Evolutionary conservation across 2,888 invertebrate species (phyloP), one percentile per base, ranked within the genome.

Genomic region (Euproctis similis): DNA sequence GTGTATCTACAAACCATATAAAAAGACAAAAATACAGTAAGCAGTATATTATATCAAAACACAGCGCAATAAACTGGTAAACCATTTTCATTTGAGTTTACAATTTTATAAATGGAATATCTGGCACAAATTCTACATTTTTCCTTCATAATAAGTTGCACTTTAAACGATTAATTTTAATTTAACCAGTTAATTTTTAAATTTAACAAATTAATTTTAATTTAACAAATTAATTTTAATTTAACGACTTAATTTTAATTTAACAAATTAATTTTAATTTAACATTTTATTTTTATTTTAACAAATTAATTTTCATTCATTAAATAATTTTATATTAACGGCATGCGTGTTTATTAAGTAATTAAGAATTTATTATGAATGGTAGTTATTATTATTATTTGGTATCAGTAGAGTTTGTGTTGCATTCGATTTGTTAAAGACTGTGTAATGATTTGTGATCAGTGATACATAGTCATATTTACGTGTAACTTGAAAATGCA

Each of bases 341-440:
- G n/a, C n/a, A n/a, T n/a, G 17, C 9, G 11, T 17, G 11, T 8
- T 7, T 31, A 12, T 18, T n/a, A n/a, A 18, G 8, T 26, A 6
- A 18, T 24, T 30, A 1, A 12, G n/a, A 12, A 13, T 4, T 12
- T 7, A 12, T 19, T 21, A 18, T 8, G 29, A 33, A 29, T 33
- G 28, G 26, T 29, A 26, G 23, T 20, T 16, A 20, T 8, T 20
- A n/a, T n/a, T n/a, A 22, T 31, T 16, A 21, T 5, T 3, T 36
- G 27, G 31, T 30, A 4, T 14, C 38, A 16, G 49, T 47, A 45
- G 46, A 48, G 31, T 45, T 49, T 42, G 34, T 46, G 46, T 48
- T 47, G 30, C 23, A 40, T 36, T 34, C 8, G 10, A 18, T 28
- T 42, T 32, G 14, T 31, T 31, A 32, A 36, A 38, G 20, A 14